A percentile compares a stretch with the other conserved stretches of the same genome.
Evolutionary conservation across 1,140 invertebrate genomes (phyloP).

Genomic region (Micrasema minimum): DNA sequence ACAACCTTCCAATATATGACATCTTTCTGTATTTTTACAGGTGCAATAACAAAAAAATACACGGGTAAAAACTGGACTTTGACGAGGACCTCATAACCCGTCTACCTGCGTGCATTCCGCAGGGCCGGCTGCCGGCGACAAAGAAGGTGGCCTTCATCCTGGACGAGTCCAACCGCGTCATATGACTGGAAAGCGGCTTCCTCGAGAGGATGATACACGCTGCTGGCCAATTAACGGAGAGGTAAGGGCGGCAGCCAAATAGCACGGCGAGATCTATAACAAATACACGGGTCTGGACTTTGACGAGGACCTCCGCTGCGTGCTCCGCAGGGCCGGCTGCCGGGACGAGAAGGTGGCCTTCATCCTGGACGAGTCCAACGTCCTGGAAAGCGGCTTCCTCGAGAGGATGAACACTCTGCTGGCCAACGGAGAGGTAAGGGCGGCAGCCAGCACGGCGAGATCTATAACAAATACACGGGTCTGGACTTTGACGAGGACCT

Average conservation of each 20-base stretch:
- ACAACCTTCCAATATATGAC: no score
- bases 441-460: neutral
- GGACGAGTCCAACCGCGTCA: conserved; percentile 99
- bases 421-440: conserved; percentile 91
- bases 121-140: conserved; percentile 96
- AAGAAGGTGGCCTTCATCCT: conserved; percentile 99
- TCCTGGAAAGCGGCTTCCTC: conserved; percentile 97
- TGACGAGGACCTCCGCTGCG: conserved; percentile 96
- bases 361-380: conserved; percentile 99
- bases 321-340: conserved; percentile 93
- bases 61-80: conserved; percentile 97
- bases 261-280: conserved; percentile 99
- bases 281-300: conserved; percentile 99
- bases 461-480: neutral
- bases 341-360: conserved; percentile 99
- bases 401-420: conserved; percentile 99
- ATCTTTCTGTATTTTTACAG: no score
- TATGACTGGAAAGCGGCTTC: conserved; percentile 97
- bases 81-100: conserved; percentile 99
- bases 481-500: neutral
- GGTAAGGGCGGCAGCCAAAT: no score
- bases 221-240: conserved; percentile 99
- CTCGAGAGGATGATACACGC: conserved; percentile 99
- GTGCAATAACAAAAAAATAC: conserved; percentile 99
- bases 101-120: conserved; percentile 90